Base-by-base conservation (phyloP, 2,113 vertebrate species). In the Hyperopisus bebe region DNA sequence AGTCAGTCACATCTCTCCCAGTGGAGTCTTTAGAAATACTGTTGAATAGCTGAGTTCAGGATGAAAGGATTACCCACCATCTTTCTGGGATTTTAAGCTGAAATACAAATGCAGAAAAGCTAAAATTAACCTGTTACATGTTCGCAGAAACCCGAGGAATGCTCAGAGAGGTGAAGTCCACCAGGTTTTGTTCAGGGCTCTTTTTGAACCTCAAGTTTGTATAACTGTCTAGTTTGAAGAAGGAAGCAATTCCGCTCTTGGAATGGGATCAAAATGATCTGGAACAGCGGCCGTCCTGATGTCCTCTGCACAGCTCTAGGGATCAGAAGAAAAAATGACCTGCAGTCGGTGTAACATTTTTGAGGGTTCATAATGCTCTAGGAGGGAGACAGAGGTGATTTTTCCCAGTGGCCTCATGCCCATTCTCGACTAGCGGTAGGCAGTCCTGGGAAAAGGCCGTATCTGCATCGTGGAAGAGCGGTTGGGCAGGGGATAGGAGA, bases 351-450 rank as follows among this genome's bases (percentile, higher is more conserved):
- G 19, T 47, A 47, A n/a, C 27, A 7, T 31, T n/a, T 50, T 46
- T 13, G 21, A 31, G 86, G 80, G 21, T 88, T 95, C 91, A 96
- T 87, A 95, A 96, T 80, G 95, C 94, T 90, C 93, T 92, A 44
- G 94, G 91, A 86, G 96, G 95, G 89, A 96, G 92, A 46, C 53
- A 89, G 89, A 94, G 92, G 88, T 93, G 93, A 91, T 94, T 94
- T 90, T 94, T 95, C 84, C 93, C 93, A 53, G 93, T 89, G 35
- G 91, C 88, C 3, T 95, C 92, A 4, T 87, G 91, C 0, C 89
- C 90, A 88, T 95, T 95, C 46, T 91, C 93, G 1, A 96, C 92
- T 88, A 95, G 89, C 70, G 93, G 91, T 19, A 94, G 87, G n/a
- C 93, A 94, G 77, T 95, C 95, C 48, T 92, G 89, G 3, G 94